Evolutionary conservation across 1,140 invertebrate genomes (phyloP).

Genomic region (Choristoneura fumiferana): DNA sequence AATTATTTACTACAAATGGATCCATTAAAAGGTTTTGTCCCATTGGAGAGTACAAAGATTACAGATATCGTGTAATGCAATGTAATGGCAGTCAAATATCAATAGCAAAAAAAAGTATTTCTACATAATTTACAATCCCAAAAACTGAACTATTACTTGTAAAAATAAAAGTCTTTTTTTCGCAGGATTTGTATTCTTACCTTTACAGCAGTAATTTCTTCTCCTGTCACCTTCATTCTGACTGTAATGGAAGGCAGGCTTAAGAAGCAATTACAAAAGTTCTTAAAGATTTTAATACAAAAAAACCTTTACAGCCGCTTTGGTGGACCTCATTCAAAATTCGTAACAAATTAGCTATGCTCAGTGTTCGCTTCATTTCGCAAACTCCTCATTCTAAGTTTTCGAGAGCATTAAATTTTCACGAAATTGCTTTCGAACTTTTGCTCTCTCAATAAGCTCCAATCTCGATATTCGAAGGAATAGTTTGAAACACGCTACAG

Average conservation of each 20-base stretch:
- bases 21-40: too few relatives aligned
- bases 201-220: conserved; percentile 15
- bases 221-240: conserved; percentile 23
- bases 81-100: too few relatives aligned
- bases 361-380: conserved; percentile 62
- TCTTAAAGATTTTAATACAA: conserved; percentile 19
- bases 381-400: conserved; percentile 70
- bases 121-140: background rate
- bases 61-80: too few relatives aligned
- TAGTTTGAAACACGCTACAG: conserved; percentile 55
- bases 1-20: too few relatives aligned
- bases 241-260: conserved; percentile 18
- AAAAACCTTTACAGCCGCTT: conserved; percentile 19
- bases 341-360: conserved; percentile 66
- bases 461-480: conserved; percentile 63
- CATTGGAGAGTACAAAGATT: too few relatives aligned
- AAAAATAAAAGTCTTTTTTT: conserved; percentile 8
- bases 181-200: conserved; percentile 7
- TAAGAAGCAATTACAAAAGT: conserved; percentile 18
- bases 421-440: conserved; percentile 72
- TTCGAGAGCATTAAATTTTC: conserved; percentile 67
- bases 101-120: background rate
- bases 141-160: background rate
- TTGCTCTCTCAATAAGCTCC: conserved; percentile 62
- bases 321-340: conserved; percentile 51